These are phyloP conservation scores for Stictocephala bisonia DNA, from an alignment of 2,888 invertebrate species.

Conservation along the genomic window DNA sequence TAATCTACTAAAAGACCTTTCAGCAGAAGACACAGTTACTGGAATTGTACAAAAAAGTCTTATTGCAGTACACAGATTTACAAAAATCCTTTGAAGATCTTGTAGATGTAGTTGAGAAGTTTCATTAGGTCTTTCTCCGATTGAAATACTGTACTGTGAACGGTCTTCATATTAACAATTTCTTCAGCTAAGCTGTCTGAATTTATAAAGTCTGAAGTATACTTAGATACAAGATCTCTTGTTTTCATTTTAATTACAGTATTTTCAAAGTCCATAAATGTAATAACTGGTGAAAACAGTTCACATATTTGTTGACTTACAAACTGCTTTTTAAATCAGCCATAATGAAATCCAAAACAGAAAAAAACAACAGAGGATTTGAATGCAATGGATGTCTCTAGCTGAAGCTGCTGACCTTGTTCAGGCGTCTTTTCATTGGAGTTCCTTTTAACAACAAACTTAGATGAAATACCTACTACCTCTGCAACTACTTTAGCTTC, in stretches of 20 bases:
- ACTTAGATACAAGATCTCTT: neutral
- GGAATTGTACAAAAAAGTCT: conserved; percentile 40
- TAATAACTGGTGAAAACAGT: conserved; percentile 8
- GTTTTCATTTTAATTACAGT: conserved; percentile 29
- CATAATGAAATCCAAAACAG: conserved; percentile 27
- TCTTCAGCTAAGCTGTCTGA: too few relatives aligned
- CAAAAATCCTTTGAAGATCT: conserved; percentile 31
- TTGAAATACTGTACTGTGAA: conserved; percentile 29
- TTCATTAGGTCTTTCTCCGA: conserved; percentile 34
- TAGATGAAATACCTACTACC: too few relatives aligned
- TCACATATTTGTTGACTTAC: conserved; percentile 9
- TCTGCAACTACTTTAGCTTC: too few relatives aligned
- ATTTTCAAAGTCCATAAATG: too few relatives aligned
- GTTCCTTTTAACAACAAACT: conserved; percentile 12
- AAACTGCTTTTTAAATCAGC: conserved; percentile 35
- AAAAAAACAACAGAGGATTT: conserved; percentile 22
- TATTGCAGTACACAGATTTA: conserved; percentile 34
- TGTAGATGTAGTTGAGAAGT: conserved; percentile 23
- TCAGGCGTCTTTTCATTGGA: neutral
- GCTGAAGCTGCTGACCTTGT: conserved; percentile 35
- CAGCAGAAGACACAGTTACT: conserved; percentile 37
- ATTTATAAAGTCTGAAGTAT: conserved; percentile 19
- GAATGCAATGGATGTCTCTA: conserved; percentile 7
- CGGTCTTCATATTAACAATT: too few relatives aligned
- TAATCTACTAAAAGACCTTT: too few relatives aligned